Conservation (phyloP, 2,113 vertebrate genomes). For the Heterotis niloticus region DNA sequence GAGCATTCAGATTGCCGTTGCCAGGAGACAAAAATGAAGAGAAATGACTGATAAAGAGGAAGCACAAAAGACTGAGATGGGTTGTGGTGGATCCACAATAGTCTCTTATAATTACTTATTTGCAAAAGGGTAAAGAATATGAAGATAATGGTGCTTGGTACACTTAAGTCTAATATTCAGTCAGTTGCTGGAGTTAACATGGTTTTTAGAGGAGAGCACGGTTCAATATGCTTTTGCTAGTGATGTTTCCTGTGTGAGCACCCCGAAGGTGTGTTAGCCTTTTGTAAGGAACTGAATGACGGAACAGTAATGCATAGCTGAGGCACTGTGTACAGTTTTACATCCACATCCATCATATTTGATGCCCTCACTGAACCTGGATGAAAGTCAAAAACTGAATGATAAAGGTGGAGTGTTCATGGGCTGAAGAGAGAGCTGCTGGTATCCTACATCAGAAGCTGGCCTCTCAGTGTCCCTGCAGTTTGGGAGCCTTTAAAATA, state of each 20-base stretch:
- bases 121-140: slow-evolving; percentile 28
- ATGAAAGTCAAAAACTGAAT: slow-evolving; percentile 14
- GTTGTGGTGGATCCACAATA: slow-evolving; percentile 46
- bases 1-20: slow-evolving; percentile 62
- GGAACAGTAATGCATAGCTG: too few relatives aligned
- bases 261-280: neutral
- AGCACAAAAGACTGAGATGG: slow-evolving; percentile 48
- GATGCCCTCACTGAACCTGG: neutral
- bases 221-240: neutral
- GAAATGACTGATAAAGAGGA: slow-evolving; percentile 54
- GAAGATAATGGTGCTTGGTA: slow-evolving; percentile 32
- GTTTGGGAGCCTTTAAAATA: slow-evolving; percentile 57
- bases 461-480: slow-evolving; percentile 42
- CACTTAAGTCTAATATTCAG: slow-evolving; percentile 27
- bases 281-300: too few relatives aligned
- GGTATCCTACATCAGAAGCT: slow-evolving; percentile 56
- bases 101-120: slow-evolving; percentile 54
- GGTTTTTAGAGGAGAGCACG: neutral
- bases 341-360: neutral
- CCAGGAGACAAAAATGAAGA: slow-evolving; percentile 61
- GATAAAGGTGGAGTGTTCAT: slow-evolving; percentile 1
- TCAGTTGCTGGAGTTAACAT: neutral
- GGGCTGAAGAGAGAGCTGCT: slow-evolving; percentile 8
- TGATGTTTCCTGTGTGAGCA: neutral
- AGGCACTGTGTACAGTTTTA: too few relatives aligned